Percentiles rank a stretch among this genome's conserved stretches.
phyloP scores from a whole-genome alignment of 2,797 vertebrate genomes.

The Coregonus ussuriensis region DNA sequence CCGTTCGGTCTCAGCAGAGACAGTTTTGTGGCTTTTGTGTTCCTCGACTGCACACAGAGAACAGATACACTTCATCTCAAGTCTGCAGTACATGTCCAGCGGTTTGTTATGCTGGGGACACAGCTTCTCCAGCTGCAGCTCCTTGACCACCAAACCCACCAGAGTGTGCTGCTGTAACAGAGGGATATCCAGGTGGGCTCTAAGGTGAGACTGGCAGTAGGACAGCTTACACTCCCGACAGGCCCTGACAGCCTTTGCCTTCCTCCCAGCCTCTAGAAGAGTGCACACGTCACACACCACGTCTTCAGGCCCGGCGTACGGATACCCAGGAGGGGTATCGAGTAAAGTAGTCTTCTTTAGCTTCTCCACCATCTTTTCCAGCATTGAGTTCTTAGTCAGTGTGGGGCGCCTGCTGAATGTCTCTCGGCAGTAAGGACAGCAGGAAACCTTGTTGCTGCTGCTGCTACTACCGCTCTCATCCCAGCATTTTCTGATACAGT shows the following conservation, averaged over 20 bases:
- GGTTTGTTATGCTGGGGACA: slow-evolving; percentile 78
- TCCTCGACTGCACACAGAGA: slow-evolving; percentile 54
- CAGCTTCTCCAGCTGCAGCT: slow-evolving; percentile 79
- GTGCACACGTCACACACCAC: slow-evolving; percentile 78
- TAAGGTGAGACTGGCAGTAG: slow-evolving; percentile 71
- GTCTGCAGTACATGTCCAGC: slow-evolving; percentile 83
- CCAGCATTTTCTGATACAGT: slow-evolving; percentile 16
- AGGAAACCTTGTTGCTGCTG: background rate
- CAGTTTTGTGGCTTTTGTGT: slow-evolving; percentile 79
- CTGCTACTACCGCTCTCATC: background rate
- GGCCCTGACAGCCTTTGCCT: slow-evolving; percentile 79
- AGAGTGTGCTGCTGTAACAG: slow-evolving; percentile 80
- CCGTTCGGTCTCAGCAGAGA: slow-evolving; percentile 79
- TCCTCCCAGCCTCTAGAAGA: slow-evolving; percentile 67
- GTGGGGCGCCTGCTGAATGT: slow-evolving; percentile 1
- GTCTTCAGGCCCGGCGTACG: slow-evolving; percentile 56
- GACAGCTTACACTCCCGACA: slow-evolving; percentile 81
- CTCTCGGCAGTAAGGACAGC: slow-evolving; percentile 5
- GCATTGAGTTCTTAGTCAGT: slow-evolving; percentile 7
- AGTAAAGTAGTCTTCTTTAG: background rate
- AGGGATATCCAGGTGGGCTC: slow-evolving; percentile 32
- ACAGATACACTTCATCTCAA: slow-evolving; percentile 82
- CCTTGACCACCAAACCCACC: slow-evolving; percentile 56
- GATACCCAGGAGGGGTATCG: too few relatives aligned
- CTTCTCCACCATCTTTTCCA: slow-evolving; percentile 12